Base-by-base conservation (phyloP, 30 jellyfish, hydroid and myxozoan genomes). In the Hydractinia symbiolongicarpus region DNA sequence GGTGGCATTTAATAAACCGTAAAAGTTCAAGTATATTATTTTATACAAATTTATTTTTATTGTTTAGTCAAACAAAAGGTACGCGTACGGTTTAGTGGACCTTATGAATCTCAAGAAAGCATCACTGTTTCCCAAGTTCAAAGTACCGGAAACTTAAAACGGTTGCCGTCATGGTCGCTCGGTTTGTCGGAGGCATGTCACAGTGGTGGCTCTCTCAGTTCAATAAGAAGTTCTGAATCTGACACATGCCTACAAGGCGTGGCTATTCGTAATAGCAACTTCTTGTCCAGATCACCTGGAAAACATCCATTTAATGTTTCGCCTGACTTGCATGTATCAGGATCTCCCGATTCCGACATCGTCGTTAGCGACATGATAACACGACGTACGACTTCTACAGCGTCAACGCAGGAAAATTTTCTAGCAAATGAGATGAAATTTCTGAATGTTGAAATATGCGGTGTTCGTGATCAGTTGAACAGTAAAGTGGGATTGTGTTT, bases 271-370 rank as follows among this genome's bases (percentile, higher is more conserved):
- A 30, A 30, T 30, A n/a, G 52, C 7, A n/a, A 44, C 19, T 51
- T 44, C 40, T 6, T 6, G 16, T n/a, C 19, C 40, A 44, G 74
- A 13, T 64, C 74, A 64, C 74, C 74, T 44, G 74, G 19, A 0
- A 64, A 64, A 64, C 19, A 64, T 51, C 21, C 53, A 5, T 77
- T 64, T 54, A 77, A 61, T 50, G 54, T 60, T 53, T 79, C 87
- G 9, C 85, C 69, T 15, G 87, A 79, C 9, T 50, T 53, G 73
- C 87, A 67, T n/a, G 21, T n/a, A 19, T 79, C 85, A 4, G 87
- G 73, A 6, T 79, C 87, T 15, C 66, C 83, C 14, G 87, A 79
- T 61, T 79, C 87, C n/a, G 87, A 79, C 49, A 67, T 79, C 66
- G 64, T 84, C 14, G 49, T 51, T 57, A 62, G 61, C 11, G 85